Percentiles rank a stretch among this genome's conserved stretches.
These are phyloP conservation scores for Asobara japonica DNA, from an alignment of 1,140 invertebrate genomes.

Conservation along the genomic window DNA sequence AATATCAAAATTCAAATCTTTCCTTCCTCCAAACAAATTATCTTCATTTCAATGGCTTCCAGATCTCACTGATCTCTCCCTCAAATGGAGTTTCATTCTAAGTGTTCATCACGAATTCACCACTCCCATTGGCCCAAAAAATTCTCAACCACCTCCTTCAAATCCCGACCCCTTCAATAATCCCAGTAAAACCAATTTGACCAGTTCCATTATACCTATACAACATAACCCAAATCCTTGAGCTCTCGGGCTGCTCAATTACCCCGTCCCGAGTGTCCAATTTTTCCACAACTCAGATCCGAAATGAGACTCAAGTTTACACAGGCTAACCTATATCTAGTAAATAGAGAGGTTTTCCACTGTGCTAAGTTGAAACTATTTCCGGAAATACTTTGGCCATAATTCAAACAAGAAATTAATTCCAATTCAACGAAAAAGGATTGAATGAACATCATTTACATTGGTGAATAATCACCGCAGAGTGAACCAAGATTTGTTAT, in stretches of 20 bases:
- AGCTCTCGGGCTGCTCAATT: not conserved
- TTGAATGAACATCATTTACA: not conserved
- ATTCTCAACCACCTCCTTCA: too few relatives aligned
- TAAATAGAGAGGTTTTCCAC: not conserved
- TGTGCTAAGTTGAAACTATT: not conserved
- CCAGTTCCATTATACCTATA: not conserved
- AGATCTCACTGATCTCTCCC: too few relatives aligned
- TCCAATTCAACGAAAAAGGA: not conserved
- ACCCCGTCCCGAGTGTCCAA: not conserved
- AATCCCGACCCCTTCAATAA: too few relatives aligned
- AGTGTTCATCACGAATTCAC: too few relatives aligned
- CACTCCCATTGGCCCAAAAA: too few relatives aligned
- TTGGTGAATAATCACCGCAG: not conserved
- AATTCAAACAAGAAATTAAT: not conserved
- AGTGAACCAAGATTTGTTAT: not conserved
- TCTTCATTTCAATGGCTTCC: too few relatives aligned
- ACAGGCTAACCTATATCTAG: not conserved
- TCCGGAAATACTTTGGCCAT: not conserved
- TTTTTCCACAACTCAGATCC: not conserved
- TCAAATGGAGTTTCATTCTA: too few relatives aligned
- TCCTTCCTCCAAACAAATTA: too few relatives aligned
- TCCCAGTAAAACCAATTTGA: not conserved
- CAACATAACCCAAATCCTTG: not conserved
- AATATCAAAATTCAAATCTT: too few relatives aligned
- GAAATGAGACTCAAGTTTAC: not conserved